Evolutionary conservation across 2,113 vertebrate species (phyloP), one percentile per base, ranked within the genome.

Genomic region (Rattus rattus): DNA sequence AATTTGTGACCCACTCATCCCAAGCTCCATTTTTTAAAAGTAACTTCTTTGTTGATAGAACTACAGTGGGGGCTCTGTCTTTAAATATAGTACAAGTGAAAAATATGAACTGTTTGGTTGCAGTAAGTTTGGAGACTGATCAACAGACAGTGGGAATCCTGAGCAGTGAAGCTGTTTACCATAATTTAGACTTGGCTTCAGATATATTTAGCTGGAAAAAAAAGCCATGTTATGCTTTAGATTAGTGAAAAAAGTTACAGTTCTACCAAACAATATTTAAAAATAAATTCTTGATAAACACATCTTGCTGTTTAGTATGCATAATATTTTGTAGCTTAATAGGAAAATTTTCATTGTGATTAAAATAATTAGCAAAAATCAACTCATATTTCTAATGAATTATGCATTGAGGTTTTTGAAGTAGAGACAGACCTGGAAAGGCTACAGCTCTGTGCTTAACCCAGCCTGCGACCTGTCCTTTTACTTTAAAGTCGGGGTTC

Each of bases 361-460:
- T 81, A 90, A 73, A 86, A 67, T 86, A 86, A 86, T 87, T 36
- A 73, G 83, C 52, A 84, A 77, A 65, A 83, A 72, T 49, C 6
- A 56, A 36, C 26, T 39, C 43, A 11, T 54, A 47, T 5, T 49
- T 7, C 54, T 26, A 81, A 47, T 96, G 1, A 90, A 90, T 90
- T 80, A 75, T 54, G 7, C 77, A 81, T 75, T 88, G 16, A 43
- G 90, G 47, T 1, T 30, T 30, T 59, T 72, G 17, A 70, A 63
- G 43, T 94, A 14, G 73, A 93, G 83, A 22, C 49, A 36, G 30
- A 26, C 1, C 59, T n/a, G 77, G n/a, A 76, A 59, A 47, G 20
- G 22, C 63, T 67, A 36, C 2, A 76, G n/a, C 3, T 47, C 43
- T 56, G 52, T 72, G 6, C 61, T 24, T 14, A 56, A 56, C 28